These are phyloP conservation scores for Choristoneura rosaceana DNA, from an alignment of 2,888 invertebrate species.

Conservation along the genomic window DNA sequence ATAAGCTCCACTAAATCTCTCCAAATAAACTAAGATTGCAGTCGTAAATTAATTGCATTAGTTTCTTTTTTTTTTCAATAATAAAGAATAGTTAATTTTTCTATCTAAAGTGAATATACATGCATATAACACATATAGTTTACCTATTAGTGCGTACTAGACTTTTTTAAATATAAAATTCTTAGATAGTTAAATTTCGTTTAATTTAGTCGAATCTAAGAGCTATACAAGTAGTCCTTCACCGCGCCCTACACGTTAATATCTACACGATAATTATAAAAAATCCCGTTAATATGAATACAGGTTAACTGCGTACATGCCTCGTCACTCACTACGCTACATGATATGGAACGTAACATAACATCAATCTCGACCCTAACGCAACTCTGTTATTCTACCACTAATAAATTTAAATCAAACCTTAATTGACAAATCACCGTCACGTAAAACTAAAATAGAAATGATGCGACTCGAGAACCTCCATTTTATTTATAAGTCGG, in stretches of 20 bases:
- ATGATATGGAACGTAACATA: slow-evolving; percentile 75
- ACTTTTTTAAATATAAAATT: slow-evolving; percentile 69
- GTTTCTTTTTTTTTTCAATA: slow-evolving; percentile 44
- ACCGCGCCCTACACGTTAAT: slow-evolving; percentile 71
- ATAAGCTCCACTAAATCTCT: slow-evolving; percentile 41
- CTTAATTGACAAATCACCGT: slow-evolving; percentile 78
- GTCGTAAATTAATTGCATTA: slow-evolving; percentile 61
- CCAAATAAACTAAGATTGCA: slow-evolving; percentile 52
- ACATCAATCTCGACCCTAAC: slow-evolving; percentile 64
- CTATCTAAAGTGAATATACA: slow-evolving; percentile 77
- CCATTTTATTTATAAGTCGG: slow-evolving; percentile 6
- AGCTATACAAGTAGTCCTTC: slow-evolving; percentile 73
- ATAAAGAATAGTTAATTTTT: slow-evolving; percentile 52
- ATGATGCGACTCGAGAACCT: slow-evolving; percentile 29
- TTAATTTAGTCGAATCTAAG: slow-evolving; percentile 69
- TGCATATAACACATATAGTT: slow-evolving; percentile 63
- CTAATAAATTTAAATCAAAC: slow-evolving; percentile 58
- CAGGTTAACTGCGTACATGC: slow-evolving; percentile 69
- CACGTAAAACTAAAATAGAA: slow-evolving; percentile 64
- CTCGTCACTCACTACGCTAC: slow-evolving; percentile 57
- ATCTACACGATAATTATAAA: slow-evolving; percentile 65
- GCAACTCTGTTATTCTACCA: slow-evolving; percentile 53
- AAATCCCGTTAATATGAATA: slow-evolving; percentile 69
- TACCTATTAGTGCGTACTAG: slow-evolving; percentile 73
- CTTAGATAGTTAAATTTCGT: slow-evolving; percentile 62